These are phyloP conservation scores for Mactra quadrangularis DNA, from an alignment of 1,140 invertebrate species.

Conservation along the genomic window DNA sequence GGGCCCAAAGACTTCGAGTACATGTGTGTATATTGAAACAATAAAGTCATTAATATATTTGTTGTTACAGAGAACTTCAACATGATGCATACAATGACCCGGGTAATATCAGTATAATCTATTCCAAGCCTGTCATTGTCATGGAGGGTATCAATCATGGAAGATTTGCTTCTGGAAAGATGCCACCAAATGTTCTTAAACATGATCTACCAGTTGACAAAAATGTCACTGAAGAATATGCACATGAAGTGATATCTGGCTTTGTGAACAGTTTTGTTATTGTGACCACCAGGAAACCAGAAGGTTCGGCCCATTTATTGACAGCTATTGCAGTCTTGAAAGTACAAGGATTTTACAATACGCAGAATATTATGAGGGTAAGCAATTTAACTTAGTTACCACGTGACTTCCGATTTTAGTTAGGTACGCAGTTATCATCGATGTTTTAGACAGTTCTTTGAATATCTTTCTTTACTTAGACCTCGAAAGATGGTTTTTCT, in stretches of 20 bases:
- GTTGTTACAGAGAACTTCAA: conserved; percentile 61
- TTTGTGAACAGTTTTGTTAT: conserved; percentile 59
- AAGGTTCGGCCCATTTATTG: not conserved
- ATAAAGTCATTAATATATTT: not conserved
- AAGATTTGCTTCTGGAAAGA: conserved; percentile 68
- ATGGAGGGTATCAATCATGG: conserved; percentile 68
- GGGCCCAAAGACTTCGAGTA: no score
- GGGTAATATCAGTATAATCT: conserved; percentile 27
- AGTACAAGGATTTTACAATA: conserved; percentile 29
- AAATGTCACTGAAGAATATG: conserved; percentile 50
- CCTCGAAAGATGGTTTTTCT: no score
- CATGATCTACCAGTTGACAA: conserved; percentile 61
- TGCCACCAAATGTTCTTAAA: conserved; percentile 62
- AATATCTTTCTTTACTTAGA: no score
- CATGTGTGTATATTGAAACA: no score
- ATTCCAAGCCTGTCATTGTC: conserved; percentile 64
- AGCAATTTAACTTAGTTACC: not conserved
- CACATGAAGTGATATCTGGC: conserved; percentile 56
- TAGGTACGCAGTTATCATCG: not conserved
- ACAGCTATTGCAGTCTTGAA: conserved; percentile 28
- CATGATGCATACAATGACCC: conserved; percentile 23
- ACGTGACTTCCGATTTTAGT: not conserved
- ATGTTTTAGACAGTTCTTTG: no score
- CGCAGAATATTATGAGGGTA: conserved; percentile 51
- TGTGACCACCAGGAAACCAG: conserved; percentile 44